Conservation (phyloP, 2,113 vertebrate genomes). For the Platichthys flesus region DNA sequence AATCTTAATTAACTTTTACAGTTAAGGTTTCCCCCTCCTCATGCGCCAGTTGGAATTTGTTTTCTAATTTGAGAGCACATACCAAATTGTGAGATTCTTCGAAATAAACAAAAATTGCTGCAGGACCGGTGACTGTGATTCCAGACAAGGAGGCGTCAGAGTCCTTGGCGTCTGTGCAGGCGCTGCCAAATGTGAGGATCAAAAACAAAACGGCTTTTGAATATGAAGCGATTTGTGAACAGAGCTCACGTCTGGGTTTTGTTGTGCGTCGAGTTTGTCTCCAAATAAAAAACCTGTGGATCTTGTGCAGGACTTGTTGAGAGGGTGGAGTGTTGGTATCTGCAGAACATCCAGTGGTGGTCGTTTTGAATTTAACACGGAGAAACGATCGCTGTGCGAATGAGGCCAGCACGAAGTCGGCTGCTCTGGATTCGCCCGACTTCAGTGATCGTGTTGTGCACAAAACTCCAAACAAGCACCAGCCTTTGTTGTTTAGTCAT, state of each 20-base stretch:
- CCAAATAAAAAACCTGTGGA: background rate
- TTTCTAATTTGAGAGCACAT: background rate
- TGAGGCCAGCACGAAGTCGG: conserved; percentile 46
- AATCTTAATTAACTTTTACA: background rate
- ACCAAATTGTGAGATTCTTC: background rate
- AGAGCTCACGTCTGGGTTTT: background rate
- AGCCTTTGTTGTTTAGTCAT: conserved; percentile 24
- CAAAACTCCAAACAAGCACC: conserved; percentile 9
- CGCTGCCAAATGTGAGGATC: background rate
- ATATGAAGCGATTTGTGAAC: background rate
- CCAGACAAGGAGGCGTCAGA: background rate
- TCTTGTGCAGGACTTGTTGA: conserved; percentile 2
- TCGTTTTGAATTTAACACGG: conserved; percentile 52
- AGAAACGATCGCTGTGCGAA: conserved; percentile 54
- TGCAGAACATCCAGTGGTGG: conserved; percentile 40
- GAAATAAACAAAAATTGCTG: no score
- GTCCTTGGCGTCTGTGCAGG: background rate
- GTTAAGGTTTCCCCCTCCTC: background rate
- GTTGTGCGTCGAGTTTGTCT: background rate
- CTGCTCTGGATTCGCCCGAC: conserved; percentile 29
- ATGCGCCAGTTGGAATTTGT: background rate
- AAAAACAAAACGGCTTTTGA: background rate
- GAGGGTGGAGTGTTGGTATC: background rate
- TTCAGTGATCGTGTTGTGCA: conserved; percentile 31
- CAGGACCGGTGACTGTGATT: background rate